Percentiles rank a stretch among this genome's conserved stretches.
Evolutionary conservation across 1,140 invertebrate species (phyloP).

Genomic region (Dryas iulia): DNA sequence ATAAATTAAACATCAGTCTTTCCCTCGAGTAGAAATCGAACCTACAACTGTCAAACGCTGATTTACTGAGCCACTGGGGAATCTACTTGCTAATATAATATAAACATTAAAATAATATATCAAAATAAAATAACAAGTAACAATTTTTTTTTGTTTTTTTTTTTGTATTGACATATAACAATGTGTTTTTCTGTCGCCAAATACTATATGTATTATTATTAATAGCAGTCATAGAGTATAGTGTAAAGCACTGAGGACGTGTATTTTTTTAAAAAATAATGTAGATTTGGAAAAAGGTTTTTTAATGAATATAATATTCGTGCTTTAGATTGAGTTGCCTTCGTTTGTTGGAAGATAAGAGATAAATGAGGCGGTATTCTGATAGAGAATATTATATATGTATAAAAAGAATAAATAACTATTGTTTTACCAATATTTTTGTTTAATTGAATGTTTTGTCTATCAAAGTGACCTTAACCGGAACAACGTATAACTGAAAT

Average conservation of each 20-base stretch:
- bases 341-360: constrained; percentile 39
- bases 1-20: too few species aligned
- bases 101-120: too few species aligned
- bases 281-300: constrained; percentile 45
- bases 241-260: constrained; percentile 73
- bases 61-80: too few species aligned
- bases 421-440: constrained; percentile 54
- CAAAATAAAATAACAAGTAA: too few species aligned
- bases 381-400: constrained; percentile 44
- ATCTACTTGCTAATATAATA: too few species aligned
- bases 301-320: constrained; percentile 34
- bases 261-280: constrained; percentile 72
- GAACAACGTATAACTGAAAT: too few species aligned
- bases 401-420: constrained; percentile 51
- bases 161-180: constrained; percentile 5
- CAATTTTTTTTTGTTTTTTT: not conserved
- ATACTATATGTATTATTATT: too few species aligned
- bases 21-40: too few species aligned
- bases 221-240: constrained; percentile 50
- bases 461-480: too few species aligned
- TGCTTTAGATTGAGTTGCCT: constrained; percentile 58
- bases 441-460: constrained; percentile 31
- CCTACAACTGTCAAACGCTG: too few species aligned
- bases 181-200: constrained; percentile 20
- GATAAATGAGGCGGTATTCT: constrained; percentile 34